Evolutionary conservation across 2,797 vertebrate genomes (phyloP).

Genomic region (Enteromius viviparus): DNA sequence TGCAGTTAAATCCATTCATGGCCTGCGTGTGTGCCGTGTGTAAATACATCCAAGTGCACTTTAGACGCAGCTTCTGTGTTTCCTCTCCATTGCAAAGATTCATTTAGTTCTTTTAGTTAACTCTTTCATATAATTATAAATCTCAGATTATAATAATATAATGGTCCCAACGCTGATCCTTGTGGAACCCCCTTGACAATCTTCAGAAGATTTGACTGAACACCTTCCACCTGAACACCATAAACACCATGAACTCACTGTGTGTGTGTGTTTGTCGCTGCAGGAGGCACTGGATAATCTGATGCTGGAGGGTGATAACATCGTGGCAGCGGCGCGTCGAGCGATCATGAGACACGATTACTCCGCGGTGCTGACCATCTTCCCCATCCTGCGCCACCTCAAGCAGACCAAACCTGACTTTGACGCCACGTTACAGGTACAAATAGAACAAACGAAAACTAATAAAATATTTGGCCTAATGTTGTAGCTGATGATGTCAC

Average conservation of each 20-base stretch:
- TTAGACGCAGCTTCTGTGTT: no score
- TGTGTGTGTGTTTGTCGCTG: background rate
- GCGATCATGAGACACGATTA: conserved; percentile 95
- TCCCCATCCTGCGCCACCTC: conserved; percentile 93
- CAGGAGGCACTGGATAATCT: conserved; percentile 94
- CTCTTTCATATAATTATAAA: no score
- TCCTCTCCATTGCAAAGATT: no score
- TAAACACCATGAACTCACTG: background rate
- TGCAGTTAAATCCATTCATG: no score
- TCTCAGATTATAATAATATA: background rate
- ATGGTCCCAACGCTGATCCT: background rate
- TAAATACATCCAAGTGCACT: no score
- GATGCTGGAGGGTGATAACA: conserved; percentile 95
- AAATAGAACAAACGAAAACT: background rate
- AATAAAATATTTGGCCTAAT: background rate
- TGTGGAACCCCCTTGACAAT: background rate
- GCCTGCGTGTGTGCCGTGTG: no score
- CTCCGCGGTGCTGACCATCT: conserved; percentile 93
- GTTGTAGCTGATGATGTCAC: conserved; percentile 14
- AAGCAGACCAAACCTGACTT: conserved; percentile 96
- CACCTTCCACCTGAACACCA: background rate
- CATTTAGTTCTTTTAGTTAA: no score
- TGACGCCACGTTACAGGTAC: conserved; percentile 92
- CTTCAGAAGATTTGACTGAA: background rate
- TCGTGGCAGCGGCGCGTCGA: conserved; percentile 88